Evolutionary conservation across 2,113 vertebrate species (phyloP).

Genomic region (Tachysurus fulvidraco): DNA sequence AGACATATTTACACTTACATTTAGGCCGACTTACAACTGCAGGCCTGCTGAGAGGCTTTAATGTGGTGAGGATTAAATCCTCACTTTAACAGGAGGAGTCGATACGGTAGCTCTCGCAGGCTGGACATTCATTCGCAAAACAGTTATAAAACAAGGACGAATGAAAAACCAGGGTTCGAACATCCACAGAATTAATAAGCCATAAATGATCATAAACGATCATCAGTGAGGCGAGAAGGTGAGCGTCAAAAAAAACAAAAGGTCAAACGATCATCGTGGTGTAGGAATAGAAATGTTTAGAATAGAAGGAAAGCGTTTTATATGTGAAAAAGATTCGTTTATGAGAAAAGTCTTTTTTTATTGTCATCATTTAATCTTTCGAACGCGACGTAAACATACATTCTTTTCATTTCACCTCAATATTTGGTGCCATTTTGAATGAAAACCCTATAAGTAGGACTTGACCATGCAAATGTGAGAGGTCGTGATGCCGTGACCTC

Average conservation of each 20-base stretch:
- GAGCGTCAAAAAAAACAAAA: neutral
- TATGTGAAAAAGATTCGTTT: neutral
- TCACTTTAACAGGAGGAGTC: slow-evolving; percentile 10
- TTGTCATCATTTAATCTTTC: neutral
- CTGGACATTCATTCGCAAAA: neutral
- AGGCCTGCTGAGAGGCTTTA: slow-evolving; percentile 16
- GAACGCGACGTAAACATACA: neutral
- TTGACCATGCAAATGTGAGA: slow-evolving; percentile 56
- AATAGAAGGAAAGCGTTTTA: too few relatives aligned
- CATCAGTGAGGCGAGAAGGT: neutral
- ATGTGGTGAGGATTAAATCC: slow-evolving; percentile 2
- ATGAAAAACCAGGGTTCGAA: neutral
- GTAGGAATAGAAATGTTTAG: too few relatives aligned
- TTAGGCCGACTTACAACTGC: slow-evolving; percentile 14
- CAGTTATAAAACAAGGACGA: neutral
- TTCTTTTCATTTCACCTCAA: neutral
- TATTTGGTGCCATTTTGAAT: neutral
- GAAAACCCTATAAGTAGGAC: slow-evolving; percentile 15
- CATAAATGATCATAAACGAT: neutral
- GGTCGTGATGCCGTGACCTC: slow-evolving; percentile 65
- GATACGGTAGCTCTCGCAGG: neutral
- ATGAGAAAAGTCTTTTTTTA: neutral
- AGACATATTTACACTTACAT: slow-evolving; percentile 27
- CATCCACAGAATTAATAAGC: neutral
- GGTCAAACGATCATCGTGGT: neutral